Conservation (phyloP, 2,113 vertebrate genomes). For the Clarias macrocephalus region DNA sequence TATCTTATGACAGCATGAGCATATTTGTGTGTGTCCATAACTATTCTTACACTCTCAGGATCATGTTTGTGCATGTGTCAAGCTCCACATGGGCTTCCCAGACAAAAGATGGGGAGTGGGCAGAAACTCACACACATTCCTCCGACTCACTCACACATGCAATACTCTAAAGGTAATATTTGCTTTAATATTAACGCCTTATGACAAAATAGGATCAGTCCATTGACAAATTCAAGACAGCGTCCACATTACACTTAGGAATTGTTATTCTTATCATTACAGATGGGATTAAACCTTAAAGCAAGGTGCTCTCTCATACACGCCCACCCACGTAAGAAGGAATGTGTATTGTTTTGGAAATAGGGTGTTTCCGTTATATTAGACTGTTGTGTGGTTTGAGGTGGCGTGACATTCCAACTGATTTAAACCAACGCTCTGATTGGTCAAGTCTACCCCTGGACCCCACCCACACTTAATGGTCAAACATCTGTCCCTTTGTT, state of each 20-base stretch:
- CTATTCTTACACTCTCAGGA: background rate
- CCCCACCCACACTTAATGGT: background rate
- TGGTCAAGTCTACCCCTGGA: conserved; percentile 46
- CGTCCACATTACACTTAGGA: background rate
- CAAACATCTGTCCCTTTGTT: conserved; percentile 33
- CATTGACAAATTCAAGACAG: background rate
- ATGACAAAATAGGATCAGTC: background rate
- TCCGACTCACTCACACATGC: background rate
- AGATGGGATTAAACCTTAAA: background rate
- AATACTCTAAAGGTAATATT: background rate
- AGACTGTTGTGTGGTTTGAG: conserved; percentile 64
- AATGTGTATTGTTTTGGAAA: conserved; percentile 52
- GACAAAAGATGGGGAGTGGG: background rate
- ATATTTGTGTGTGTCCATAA: background rate
- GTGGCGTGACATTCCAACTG: conserved; percentile 72
- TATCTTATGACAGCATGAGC: background rate
- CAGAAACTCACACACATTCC: background rate
- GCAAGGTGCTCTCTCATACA: background rate
- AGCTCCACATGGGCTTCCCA: conserved; percentile 1
- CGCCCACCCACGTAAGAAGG: background rate
- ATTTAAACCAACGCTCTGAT: conserved; percentile 57
- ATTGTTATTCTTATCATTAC: background rate
- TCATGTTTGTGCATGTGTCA: conserved; percentile 35
- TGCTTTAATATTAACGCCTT: background rate
- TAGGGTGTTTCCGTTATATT: conserved; percentile 53